Base-by-base conservation (phyloP, 2,888 invertebrate species). In the Hemaris fuciformis region DNA sequence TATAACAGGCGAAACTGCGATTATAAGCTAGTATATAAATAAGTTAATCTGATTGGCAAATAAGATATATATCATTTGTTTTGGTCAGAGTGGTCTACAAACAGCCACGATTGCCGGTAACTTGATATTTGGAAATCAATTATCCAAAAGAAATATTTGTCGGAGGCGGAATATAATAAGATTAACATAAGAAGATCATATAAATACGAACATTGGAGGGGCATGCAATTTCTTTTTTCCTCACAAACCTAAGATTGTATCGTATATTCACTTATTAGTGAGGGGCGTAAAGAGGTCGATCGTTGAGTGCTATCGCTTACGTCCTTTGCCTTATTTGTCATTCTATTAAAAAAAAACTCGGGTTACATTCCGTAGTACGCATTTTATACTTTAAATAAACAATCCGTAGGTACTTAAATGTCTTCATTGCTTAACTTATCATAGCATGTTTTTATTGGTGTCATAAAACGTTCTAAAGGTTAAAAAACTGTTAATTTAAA, bases 81-180 rank as follows among this genome's bases (percentile, higher is more conserved):
- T 70, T 71, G 68, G 53, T 67, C 73, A 64, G 76, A 77, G 74
- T 73, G 74, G 72, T 73, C 69, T 62, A 76, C 76, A 78, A 77
- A 77, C 77, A 78, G 74, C 77, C 81, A 77, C 74, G 68, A 76
- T 74, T 72, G 70, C 66, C 74, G 71, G 87, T 87, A 88, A 88
- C 87, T 85, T 84, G 86, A 89, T 89, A 88, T 89, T 89, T 85
- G 85, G 87, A 83, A 83, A 89, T 84, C 88, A 87, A 87, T 89
- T 89, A 88, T 84, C 87, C 77, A 77, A 82, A 80, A 80, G 84
- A 81, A 80, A 77, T 84, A 82, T 85, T 86, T 83, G 81, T 77
- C 74, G 75, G 74, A 65, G 64, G 68, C 77, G 78, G 81, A 84
- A 84, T 82, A 83, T 81, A 82, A 79, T 76, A 75, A 80, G 82